Evolutionary conservation across 2,797 vertebrate species (phyloP).

Genomic region (Nyctibius grandis): DNA sequence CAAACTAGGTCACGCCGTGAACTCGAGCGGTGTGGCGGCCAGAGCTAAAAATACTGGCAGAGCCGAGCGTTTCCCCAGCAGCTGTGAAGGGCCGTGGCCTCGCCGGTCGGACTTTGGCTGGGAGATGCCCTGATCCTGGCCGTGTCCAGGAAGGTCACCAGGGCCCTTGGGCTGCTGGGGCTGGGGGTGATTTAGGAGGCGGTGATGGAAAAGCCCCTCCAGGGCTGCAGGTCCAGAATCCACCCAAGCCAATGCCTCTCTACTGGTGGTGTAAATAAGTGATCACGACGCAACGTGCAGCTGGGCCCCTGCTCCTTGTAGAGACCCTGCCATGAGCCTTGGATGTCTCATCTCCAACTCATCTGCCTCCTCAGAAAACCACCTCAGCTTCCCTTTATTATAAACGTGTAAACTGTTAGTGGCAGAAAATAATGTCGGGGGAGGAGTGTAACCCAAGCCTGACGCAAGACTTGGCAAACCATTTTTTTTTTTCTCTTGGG

Average conservation of each 20-base stretch:
- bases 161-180: neutral
- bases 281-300: rapidly evolving
- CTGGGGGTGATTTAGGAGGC: neutral
- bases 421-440: rapidly evolving
- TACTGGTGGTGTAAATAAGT: neutral
- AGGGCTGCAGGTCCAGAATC: neutral
- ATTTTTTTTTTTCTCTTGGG: neutral
- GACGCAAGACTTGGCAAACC: neutral
- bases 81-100: neutral
- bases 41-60: neutral
- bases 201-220: neutral
- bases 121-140: neutral
- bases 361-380: neutral
- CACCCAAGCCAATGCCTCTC: rapidly evolving
- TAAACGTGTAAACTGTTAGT: neutral
- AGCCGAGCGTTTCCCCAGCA: neutral
- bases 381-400: neutral
- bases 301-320: neutral
- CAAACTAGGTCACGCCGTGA: neutral
- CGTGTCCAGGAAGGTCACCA: neutral
- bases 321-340: neutral
- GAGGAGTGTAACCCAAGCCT: neutral
- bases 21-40: neutral
- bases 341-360: neutral
- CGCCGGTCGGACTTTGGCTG: rapidly evolving